These are phyloP conservation scores for Anser brachyrhynchus DNA, from an alignment of 2,113 vertebrate genomes.

Conservation along the genomic window DNA sequence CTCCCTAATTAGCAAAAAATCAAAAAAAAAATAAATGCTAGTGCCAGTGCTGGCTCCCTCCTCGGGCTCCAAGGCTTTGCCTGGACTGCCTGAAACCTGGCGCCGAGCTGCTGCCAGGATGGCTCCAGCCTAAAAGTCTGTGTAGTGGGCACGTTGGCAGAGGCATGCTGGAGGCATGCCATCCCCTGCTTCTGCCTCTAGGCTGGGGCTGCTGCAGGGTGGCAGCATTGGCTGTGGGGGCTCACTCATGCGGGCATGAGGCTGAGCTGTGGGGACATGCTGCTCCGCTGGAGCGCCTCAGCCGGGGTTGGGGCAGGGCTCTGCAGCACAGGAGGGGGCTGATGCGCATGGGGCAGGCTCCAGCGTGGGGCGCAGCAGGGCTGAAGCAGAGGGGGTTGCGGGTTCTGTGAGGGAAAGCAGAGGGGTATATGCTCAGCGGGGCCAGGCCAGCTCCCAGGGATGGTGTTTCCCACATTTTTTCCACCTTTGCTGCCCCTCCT, in stretches of 20 bases:
- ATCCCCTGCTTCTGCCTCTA: not conserved
- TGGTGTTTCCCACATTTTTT: not conserved
- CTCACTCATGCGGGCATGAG: not conserved
- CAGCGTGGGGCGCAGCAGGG: not conserved
- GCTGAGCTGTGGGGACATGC: not conserved
- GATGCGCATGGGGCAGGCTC: no score
- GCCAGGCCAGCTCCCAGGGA: not conserved
- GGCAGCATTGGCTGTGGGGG: not conserved
- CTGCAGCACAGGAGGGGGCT: no score
- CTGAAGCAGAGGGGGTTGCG: not conserved
- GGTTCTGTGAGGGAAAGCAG: not conserved
- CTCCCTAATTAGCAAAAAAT: not conserved
- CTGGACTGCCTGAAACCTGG: not conserved
- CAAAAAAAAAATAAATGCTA: not conserved
- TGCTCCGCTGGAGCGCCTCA: no score
- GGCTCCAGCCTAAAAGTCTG: not conserved
- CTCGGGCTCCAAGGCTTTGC: no score
- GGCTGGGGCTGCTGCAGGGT: not conserved
- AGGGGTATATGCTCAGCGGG: not conserved
- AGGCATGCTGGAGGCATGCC: not conserved
- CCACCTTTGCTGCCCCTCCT: not conserved
- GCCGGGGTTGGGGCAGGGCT: no score
- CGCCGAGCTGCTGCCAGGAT: no score
- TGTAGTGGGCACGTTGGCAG: rapidly evolving
- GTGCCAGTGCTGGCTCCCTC: rapidly evolving